These are phyloP conservation scores for Oreochromis spilurus DNA, from an alignment of 2,113 vertebrate genomes.

Conservation along the genomic window DNA sequence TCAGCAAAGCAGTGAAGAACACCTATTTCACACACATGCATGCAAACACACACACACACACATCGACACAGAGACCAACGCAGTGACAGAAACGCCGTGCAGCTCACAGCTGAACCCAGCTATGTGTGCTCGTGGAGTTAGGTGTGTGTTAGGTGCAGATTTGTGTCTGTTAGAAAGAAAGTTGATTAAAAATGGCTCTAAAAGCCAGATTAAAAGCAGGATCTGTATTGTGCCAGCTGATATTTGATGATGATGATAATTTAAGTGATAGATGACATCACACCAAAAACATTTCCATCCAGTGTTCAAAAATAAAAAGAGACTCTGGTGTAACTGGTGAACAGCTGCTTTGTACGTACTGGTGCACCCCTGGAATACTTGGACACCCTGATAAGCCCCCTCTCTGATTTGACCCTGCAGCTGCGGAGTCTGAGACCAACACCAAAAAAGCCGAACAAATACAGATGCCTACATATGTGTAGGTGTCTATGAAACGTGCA, in stretches of 20 bases:
- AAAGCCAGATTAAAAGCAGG: neutral
- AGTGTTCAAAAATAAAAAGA: neutral
- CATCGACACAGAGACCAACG: neutral
- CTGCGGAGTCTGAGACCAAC: neutral
- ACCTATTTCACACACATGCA: neutral
- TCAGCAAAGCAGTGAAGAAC: constrained; percentile 3
- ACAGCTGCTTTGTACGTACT: neutral
- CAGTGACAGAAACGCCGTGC: neutral
- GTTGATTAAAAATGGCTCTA: neutral
- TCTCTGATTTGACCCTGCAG: neutral
- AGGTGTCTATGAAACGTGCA: neutral
- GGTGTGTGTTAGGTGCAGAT: neutral
- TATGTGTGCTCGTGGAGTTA: neutral
- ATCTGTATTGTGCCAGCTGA: neutral
- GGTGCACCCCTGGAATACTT: neutral
- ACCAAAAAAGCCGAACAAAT: neutral
- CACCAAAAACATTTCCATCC: neutral
- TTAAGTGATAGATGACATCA: neutral
- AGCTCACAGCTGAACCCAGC: neutral
- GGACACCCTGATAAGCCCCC: neutral
- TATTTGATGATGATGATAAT: neutral
- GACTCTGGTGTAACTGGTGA: neutral
- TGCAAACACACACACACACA: neutral
- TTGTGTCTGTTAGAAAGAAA: neutral
- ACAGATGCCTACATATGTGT: neutral